Conservation (phyloP, 2,797 vertebrate genomes). For the Labeo calbasu region DNA sequence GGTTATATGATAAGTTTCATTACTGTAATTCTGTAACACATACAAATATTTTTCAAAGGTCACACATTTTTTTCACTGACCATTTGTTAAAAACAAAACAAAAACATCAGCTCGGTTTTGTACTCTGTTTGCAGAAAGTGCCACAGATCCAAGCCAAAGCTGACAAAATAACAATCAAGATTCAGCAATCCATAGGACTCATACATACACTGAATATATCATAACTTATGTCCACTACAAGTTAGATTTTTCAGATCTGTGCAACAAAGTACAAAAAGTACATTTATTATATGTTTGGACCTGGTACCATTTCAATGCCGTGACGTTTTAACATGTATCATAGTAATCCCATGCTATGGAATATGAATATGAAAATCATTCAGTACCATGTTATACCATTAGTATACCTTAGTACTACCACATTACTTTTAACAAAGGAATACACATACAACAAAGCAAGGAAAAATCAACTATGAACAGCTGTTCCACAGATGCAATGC, state of each 20-base stretch:
- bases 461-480: neutral
- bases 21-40: neutral
- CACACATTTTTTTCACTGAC: neutral
- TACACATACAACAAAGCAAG: neutral
- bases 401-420: neutral
- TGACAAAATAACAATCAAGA: neutral
- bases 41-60: neutral
- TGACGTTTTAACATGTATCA: neutral
- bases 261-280: neutral
- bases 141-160: neutral
- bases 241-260: neutral
- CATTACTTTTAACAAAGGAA: neutral
- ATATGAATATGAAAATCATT: neutral
- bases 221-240: neutral
- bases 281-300: neutral
- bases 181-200: neutral
- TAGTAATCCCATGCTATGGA: neutral
- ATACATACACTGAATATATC: neutral
- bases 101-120: neutral
- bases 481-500: neutral
- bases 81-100: neutral
- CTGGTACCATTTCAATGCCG: neutral
- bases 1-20: neutral
- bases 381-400: neutral
- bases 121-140: neutral